These are phyloP conservation scores for Lacanobia oleracea DNA, from an alignment of 2,888 invertebrate species.

Conservation along the genomic window DNA sequence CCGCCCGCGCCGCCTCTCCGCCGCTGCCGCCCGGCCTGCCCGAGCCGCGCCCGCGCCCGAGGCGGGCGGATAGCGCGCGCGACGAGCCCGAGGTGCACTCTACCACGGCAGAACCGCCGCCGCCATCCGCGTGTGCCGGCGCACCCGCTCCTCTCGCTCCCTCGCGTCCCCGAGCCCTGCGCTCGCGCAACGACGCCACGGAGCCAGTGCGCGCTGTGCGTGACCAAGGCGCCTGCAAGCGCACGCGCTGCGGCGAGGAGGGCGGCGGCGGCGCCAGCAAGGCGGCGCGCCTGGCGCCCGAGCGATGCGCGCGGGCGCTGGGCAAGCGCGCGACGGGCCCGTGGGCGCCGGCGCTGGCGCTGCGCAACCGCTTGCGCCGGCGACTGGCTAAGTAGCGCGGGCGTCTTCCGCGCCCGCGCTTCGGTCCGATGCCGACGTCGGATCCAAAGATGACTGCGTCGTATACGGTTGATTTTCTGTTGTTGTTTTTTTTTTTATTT, in stretches of 20 bases:
- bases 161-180: constrained; percentile 52
- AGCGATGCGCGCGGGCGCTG: constrained; percentile 73
- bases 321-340: constrained; percentile 80
- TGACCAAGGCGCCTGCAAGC: constrained; percentile 58
- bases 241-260: constrained; percentile 57
- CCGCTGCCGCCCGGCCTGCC: constrained; percentile 65
- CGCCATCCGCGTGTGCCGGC: constrained; percentile 70
- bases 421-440: constrained; percentile 75
- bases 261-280: constrained; percentile 65
- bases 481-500: constrained; percentile 73
- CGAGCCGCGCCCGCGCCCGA: constrained; percentile 65
- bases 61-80: constrained; percentile 71
- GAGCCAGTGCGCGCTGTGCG: constrained; percentile 68
- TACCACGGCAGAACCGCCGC: constrained; percentile 72
- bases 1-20: constrained; percentile 72
- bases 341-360: constrained; percentile 85
- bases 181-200: constrained; percentile 74
- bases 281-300: constrained; percentile 66
- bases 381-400: constrained; percentile 83
- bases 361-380: constrained; percentile 85
- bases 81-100: constrained; percentile 78
- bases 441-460: constrained; percentile 86
- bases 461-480: constrained; percentile 83
- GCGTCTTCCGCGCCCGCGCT: constrained; percentile 62
- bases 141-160: constrained; percentile 67